These are phyloP conservation scores for Diorhabda carinulata DNA, from an alignment of 1,140 invertebrate genomes.

Conservation along the genomic window DNA sequence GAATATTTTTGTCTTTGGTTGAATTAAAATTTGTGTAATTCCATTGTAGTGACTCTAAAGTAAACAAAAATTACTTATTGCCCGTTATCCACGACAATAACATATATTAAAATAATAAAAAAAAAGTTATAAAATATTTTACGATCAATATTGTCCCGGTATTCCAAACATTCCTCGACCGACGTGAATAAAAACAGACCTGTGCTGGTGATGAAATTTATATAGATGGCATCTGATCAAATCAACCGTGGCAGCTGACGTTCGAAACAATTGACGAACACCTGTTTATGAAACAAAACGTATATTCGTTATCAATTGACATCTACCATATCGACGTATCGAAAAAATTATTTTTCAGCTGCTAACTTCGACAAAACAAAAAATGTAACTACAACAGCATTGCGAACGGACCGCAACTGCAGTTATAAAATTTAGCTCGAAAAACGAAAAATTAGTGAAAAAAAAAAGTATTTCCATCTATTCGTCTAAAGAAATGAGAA, in stretches of 20 bases:
- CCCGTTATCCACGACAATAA: too few relatives aligned
- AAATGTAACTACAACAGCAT: too few relatives aligned
- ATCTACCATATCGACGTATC: conserved; percentile 4
- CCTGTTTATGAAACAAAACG: conserved; percentile 15
- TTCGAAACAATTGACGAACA: conserved; percentile 15
- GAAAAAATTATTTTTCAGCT: conserved; percentile 14
- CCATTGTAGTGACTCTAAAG: too few relatives aligned
- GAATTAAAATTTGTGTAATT: too few relatives aligned
- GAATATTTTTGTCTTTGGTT: too few relatives aligned
- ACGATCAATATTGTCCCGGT: conserved; percentile 1
- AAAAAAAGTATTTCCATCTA: too few relatives aligned
- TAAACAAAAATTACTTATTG: too few relatives aligned
- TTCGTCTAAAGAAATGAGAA: too few relatives aligned
- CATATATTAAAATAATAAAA: neutral
- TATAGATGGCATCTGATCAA: conserved; percentile 14
- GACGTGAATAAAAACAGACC: conserved; percentile 2
- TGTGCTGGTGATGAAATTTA: conserved; percentile 5
- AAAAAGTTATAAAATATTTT: neutral
- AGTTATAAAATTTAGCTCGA: too few relatives aligned
- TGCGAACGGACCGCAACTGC: too few relatives aligned
- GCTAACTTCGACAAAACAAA: neutral
- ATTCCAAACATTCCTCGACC: neutral
- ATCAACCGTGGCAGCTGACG: conserved; percentile 15
- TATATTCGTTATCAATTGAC: conserved; percentile 11
- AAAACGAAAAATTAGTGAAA: too few relatives aligned